Percentiles rank a stretch among this genome's conserved stretches.
These are phyloP conservation scores for Eciton burchellii DNA, from an alignment of 1,140 invertebrate genomes.

Conservation along the genomic window DNA sequence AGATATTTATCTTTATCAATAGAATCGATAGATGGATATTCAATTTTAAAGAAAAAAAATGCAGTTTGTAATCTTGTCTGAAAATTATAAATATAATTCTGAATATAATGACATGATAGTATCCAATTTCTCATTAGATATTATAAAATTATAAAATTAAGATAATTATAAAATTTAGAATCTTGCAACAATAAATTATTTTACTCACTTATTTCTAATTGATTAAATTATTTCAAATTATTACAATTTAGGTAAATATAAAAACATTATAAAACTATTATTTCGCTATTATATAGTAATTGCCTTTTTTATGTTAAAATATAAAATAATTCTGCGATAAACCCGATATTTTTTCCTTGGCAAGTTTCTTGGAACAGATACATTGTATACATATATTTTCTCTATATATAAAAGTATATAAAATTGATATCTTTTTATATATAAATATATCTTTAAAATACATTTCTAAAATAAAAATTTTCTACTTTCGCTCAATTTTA, in stretches of 20 bases:
- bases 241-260: slow-evolving; percentile 6
- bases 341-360: not conserved
- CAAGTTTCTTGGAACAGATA: not conserved
- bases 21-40: too few species aligned
- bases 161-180: slow-evolving; percentile 23
- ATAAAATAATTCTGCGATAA: not conserved
- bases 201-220: too few species aligned
- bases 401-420: slow-evolving; percentile 16
- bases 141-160: slow-evolving; percentile 26
- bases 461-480: slow-evolving; percentile 14
- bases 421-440: slow-evolving; percentile 13
- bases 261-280: not conserved
- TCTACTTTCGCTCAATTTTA: not conserved
- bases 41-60: too few species aligned
- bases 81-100: slow-evolving; percentile 37
- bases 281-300: slow-evolving; percentile 9
- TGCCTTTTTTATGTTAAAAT: not conserved
- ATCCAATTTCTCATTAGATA: not conserved
- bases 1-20: too few species aligned
- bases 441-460: too few species aligned
- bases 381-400: not conserved
- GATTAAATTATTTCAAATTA: not conserved
- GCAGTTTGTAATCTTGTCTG: not conserved
- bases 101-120: not conserved
- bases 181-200: slow-evolving; percentile 32